Base-by-base conservation (phyloP, 2,113 vertebrate species). In the Acinonyx jubatus region DNA sequence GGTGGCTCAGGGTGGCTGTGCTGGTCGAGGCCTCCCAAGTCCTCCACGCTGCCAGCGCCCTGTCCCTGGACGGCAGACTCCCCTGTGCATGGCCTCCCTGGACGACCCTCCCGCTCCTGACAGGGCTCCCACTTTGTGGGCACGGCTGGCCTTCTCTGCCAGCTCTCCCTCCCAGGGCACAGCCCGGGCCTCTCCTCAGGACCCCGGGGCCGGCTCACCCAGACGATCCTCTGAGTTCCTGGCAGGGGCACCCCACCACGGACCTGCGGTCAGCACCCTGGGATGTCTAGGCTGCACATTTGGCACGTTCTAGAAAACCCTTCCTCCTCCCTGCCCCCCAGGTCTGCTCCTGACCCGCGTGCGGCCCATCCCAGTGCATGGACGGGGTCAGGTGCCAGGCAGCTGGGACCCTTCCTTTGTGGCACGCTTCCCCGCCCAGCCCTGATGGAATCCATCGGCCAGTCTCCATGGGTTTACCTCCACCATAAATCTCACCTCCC, bases 221-320 rank as follows among this genome's bases (percentile, higher is more conserved):
- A 16, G 63, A 41, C n/a, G 9, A 0, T 55, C 61, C n/a, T 63
- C 63, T 1, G 14, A 29, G 66, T 7, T 73, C 38, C 38, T 1
- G 5, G 5, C 6, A 18, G 25, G 33, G 29, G 0, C 8, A 14
- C 41, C 66, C 0, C 5, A 45, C 19, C 11, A 16, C 7, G 4
- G 4, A 29, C 29, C 65, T 50, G 61, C n/a, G 7, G 16, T 81
- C 25, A 10, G 18, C 36, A 57, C 19, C 19, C 29, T 12, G 21
- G 48, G n/a, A 52, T 4, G 18, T 14, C 29, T 61, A 3, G 19
- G 74, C 57, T 21, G 78, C 14, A 12, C 13, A 36, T 45, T 25
- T 27, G 9, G 1, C 3, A 50, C 0, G 36, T 19, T 66, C 66
- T 21, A 0, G 52, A 73, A 45, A 45, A n/a, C 50, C 15, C 66